These are phyloP conservation scores for Poecilia picta DNA, from an alignment of 2,797 vertebrate genomes.

Conservation along the genomic window DNA sequence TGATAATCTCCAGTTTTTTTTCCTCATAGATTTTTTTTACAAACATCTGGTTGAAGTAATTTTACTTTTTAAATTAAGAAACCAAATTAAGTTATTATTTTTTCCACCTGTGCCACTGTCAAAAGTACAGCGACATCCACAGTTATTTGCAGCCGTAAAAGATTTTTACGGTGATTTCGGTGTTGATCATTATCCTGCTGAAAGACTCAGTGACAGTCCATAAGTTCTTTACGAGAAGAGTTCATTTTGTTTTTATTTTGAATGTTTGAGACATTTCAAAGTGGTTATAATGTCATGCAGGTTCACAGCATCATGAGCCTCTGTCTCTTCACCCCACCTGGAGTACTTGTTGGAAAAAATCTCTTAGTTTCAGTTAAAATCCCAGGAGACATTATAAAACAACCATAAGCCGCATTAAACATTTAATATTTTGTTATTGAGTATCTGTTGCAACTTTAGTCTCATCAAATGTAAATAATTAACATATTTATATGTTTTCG, in stretches of 20 bases:
- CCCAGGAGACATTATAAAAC: not conserved
- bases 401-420: not conserved
- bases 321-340: not conserved
- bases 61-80: not conserved
- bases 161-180: not conserved
- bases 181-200: not conserved
- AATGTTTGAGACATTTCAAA: not conserved
- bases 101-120: too few relatives aligned
- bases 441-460: not conserved
- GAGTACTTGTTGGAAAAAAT: not conserved
- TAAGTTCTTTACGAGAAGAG: not conserved
- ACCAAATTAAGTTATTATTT: not conserved
- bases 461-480: not conserved
- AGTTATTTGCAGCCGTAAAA: not conserved
- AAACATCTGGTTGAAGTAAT: not conserved
- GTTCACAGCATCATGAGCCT: not conserved
- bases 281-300: not conserved
- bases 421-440: not conserved
- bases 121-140: not conserved
- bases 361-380: not conserved
- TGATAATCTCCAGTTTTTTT: not conserved
- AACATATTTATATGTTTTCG: not conserved
- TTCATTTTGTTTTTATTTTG: not conserved
- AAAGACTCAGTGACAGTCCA: not conserved
- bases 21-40: not conserved